Evolutionary conservation across 2,888 invertebrate genomes (phyloP).

Genomic region (Folsomia manolachei): DNA sequence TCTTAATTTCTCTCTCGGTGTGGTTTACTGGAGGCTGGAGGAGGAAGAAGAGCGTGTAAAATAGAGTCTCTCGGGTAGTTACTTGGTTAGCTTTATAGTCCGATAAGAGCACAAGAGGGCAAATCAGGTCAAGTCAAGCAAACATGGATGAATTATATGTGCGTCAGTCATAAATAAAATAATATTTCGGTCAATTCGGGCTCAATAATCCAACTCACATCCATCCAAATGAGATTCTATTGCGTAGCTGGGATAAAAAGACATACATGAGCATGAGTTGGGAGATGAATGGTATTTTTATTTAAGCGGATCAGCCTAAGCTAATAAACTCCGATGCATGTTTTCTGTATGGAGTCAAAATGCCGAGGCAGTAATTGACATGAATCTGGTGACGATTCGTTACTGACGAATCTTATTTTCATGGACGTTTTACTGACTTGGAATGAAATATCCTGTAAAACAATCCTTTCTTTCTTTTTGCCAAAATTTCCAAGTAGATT

Average conservation of each 20-base stretch:
- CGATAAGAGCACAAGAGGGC: neutral
- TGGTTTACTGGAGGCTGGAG: neutral
- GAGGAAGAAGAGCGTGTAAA: neutral
- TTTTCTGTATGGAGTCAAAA: too few species aligned
- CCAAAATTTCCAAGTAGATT: neutral
- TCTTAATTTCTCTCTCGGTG: neutral
- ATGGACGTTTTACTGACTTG: neutral
- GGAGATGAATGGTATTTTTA: neutral
- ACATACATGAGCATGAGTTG: too few species aligned
- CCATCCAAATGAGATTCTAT: neutral
- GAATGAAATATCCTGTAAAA: neutral
- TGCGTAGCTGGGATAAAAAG: too few species aligned
- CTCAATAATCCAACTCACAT: neutral
- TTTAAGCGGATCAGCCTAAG: neutral
- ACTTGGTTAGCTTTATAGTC: too few species aligned
- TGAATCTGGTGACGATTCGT: too few species aligned
- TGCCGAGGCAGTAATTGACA: too few species aligned
- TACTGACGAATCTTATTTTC: neutral
- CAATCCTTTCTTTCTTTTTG: neutral
- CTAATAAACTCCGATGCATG: too few species aligned
- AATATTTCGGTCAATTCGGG: neutral
- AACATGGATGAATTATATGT: neutral
- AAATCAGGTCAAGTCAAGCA: neutral
- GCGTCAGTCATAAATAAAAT: neutral
- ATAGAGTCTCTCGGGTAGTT: neutral